Evolutionary conservation across 2,888 invertebrate genomes (phyloP), one percentile per base, ranked within the genome.

Genomic region (Brachyptera risi): DNA sequence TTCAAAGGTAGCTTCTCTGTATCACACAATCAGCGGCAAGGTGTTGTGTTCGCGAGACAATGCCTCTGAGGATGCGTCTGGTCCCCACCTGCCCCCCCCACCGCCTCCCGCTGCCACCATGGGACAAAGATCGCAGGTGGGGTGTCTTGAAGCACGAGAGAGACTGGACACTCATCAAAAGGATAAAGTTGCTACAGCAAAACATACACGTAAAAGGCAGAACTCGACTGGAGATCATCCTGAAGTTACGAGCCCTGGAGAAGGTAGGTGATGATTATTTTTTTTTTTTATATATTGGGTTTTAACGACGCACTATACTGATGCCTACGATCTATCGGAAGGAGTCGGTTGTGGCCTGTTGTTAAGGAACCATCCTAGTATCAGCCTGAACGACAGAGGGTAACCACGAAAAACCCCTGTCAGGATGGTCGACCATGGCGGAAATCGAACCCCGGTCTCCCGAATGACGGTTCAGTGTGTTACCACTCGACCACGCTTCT

Each of bases 131-230:
- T 26, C 59, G 17, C 59, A 42, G 24, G 62, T 58, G 11, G 60
- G 58, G 5, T 62, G 62, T 40, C 19, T 62, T 19, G 65, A 65
- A 31, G 62, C 64, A 9, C 50, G 62, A 24, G 65, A 65, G 51
- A 58, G 65, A 26, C 69, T 78, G 31, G 78, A 78, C 65, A 72
- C 73, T 0, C 77, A 78, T 62, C 73, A 78, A 13, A 75, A 77
- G 61, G 77, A 78, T 63, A 78, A 78, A 68, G 68, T 77, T 13
- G 76, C 76, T 63, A 76, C 76, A 57, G 75, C 76, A 23, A 73
- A 76, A 65, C 73, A 71, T 61, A n/a, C n/a, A n/a, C 67, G 75
- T 26, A 68, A 74, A 26, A 73, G 73, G 60, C 73, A 64, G 23
- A 64, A 63, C 58, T 59, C 62, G 56, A 72, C 74, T 1, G 76